A percentile compares a stretch with the other conserved stretches of the same genome.
These are phyloP conservation scores for Malaclemys terrapin DNA, from an alignment of 2,113 vertebrate species.

Conservation along the genomic window DNA sequence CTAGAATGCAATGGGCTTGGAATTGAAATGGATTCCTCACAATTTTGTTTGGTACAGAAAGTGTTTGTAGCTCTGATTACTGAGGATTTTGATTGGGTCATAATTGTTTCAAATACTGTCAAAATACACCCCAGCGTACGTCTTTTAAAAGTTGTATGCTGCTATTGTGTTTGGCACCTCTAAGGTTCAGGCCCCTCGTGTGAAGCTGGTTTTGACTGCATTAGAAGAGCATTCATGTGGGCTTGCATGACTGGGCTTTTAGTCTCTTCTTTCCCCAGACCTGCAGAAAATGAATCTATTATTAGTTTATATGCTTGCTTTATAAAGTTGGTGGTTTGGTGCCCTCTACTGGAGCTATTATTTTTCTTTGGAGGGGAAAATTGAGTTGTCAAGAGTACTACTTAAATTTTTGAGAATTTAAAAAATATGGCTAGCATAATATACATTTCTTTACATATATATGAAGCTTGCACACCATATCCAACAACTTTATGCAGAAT, in stretches of 20 bases:
- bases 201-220: not conserved
- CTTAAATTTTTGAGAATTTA: not conserved
- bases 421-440: not conserved
- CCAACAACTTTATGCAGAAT: not conserved
- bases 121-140: not conserved
- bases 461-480: not conserved
- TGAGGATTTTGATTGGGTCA: not conserved
- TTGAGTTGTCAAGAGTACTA: not conserved
- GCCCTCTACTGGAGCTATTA: not conserved
- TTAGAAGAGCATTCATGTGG: not conserved
- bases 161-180: not conserved
- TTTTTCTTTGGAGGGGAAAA: not conserved
- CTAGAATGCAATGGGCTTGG: not conserved
- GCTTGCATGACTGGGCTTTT: not conserved
- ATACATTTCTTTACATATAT: no score
- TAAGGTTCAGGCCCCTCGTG: not conserved
- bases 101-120: not conserved
- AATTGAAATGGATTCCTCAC: not conserved
- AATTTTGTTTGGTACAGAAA: not conserved
- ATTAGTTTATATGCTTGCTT: not conserved
- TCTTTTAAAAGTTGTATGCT: not conserved
- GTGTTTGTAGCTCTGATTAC: not conserved
- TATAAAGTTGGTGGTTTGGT: not conserved
- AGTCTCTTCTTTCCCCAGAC: not conserved
- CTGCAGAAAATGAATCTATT: not conserved